Evolutionary conservation across 2,113 vertebrate species (phyloP), one percentile per base, ranked within the genome.

Genomic region (Corythoichthys intestinalis): DNA sequence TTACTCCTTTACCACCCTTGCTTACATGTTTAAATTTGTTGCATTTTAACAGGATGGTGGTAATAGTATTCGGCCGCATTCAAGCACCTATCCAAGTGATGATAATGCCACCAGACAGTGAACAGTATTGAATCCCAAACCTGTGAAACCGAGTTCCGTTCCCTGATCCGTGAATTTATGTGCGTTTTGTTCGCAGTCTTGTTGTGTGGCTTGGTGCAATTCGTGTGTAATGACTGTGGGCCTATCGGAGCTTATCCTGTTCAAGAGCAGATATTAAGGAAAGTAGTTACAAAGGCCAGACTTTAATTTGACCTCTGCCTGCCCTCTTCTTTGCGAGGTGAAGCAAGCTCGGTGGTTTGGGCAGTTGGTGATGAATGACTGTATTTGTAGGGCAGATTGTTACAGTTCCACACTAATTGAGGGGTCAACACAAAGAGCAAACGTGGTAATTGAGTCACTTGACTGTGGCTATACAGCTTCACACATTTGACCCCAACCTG

Each of bases 341-440:
- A 93, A 92, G 93, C 94, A 88, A 15, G 90, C 83, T 89, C 79
- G 89, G 92, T 93, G 92, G 91, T 91, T 92, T 89, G 80, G 94
- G 92, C 94, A 93, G 93, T 87, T 87, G 69, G 93, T 98, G 96
- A 98, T 97, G 94, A 95, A 98, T 98, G 93, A 93, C 93, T 93
- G 93, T 92, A 91, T 95, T 96, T 93, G 93, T 92, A 91, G 89
- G 92, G 93, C 91, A 93, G 93, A 92, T 96, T 97, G 96, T 94
- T 95, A 95, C 94, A 93, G 94, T 92, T 92, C 93, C 92, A 90
- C 93, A 89, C 95, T 97, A 96, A 96, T 97, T 96, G 94, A 93
- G 91, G 89, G 90, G 90, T 93, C 94, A 95, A 90, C 92, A 90
- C 92, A 90, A 80, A 83, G 94, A 94, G 93, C 94, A 93, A 93